Conservation (phyloP, 2,888 invertebrate species). For the Platycheirus rosarum region DNA sequence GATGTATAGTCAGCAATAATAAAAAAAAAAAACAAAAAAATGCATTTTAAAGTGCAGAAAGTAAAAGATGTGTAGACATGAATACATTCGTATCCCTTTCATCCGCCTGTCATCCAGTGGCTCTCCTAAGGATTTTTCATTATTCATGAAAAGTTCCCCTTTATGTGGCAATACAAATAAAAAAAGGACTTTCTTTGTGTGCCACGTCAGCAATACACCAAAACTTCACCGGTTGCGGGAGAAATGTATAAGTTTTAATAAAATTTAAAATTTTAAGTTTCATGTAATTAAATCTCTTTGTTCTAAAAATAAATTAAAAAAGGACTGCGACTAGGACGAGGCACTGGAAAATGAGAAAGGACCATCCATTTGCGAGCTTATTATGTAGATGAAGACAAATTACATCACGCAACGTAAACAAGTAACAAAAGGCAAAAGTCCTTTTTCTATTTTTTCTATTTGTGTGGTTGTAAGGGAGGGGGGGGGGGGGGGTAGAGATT, state of each 20-base stretch:
- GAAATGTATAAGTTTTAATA: conserved; percentile 20
- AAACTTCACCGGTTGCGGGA: conserved; percentile 19
- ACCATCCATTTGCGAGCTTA: conserved; percentile 42
- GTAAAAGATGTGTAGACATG: conserved; percentile 6
- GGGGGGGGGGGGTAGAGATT: too few species aligned
- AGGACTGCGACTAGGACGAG: not conserved
- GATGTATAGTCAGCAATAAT: conserved; percentile 3
- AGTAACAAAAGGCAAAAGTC: conserved; percentile 20
- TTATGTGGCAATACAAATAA: not conserved
- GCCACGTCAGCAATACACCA: conserved; percentile 3
- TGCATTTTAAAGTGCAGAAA: conserved; percentile 48
- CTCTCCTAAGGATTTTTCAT: conserved; percentile 24
- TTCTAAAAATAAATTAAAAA: conserved; percentile 38
- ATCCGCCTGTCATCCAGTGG: conserved; percentile 12
- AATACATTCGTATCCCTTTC: not conserved
- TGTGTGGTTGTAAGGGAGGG: conserved; percentile 1
- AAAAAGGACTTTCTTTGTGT: not conserved
- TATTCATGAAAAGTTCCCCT: conserved; percentile 38
- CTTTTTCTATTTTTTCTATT: not conserved
- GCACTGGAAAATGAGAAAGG: not conserved
- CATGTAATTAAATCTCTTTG: conserved; percentile 58
- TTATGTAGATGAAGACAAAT: conserved; percentile 57
- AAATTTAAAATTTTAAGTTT: conserved; percentile 56
- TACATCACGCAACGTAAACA: conserved; percentile 51
- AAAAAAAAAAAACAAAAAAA: conserved; percentile 9